A percentile compares a stretch with the other conserved stretches of the same genome.
These are phyloP conservation scores for Pristionchus japonicus DNA, from an alignment of 2,888 invertebrate species.

Conservation along the genomic window DNA sequence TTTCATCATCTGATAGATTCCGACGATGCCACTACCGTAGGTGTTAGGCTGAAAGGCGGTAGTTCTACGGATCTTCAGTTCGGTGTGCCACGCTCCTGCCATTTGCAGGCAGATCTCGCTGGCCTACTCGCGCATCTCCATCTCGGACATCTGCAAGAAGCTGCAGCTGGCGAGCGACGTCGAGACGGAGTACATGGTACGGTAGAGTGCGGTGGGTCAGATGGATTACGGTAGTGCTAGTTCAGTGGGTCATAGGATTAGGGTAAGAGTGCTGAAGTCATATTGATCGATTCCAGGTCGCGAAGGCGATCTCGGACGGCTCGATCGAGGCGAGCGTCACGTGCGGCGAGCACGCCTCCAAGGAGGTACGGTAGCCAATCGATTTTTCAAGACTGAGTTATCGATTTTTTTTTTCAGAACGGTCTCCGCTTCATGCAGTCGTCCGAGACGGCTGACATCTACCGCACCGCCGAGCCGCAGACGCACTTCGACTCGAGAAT, in stretches of 20 bases:
- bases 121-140: slow-evolving; percentile 47
- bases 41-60: no score
- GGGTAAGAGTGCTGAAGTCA: no score
- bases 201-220: not conserved
- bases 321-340: slow-evolving; percentile 98
- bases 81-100: not conserved
- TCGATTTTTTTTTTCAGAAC: not conserved
- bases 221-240: not conserved
- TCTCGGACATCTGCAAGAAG: slow-evolving; percentile 89
- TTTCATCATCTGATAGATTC: no score
- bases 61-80: no score
- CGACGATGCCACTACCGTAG: no score
- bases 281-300: slow-evolving; percentile 53
- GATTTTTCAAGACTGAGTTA: not conserved
- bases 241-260: not conserved
- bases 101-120: slow-evolving; percentile 51
- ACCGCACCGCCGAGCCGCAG: slow-evolving; percentile 85
- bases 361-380: slow-evolving; percentile 51
- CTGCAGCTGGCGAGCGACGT: slow-evolving; percentile 90
- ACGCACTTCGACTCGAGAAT: slow-evolving; percentile 83
- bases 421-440: slow-evolving; percentile 85
- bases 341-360: slow-evolving; percentile 84
- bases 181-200: slow-evolving; percentile 97
- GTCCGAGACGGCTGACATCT: slow-evolving; percentile 92
- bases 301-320: slow-evolving; percentile 87